A percentile compares a stretch with the other conserved stretches of the same genome.
These are phyloP conservation scores for Phymanthus crucifer DNA, from an alignment of 92 coral and sea anemone genomes.

Conservation along the genomic window DNA sequence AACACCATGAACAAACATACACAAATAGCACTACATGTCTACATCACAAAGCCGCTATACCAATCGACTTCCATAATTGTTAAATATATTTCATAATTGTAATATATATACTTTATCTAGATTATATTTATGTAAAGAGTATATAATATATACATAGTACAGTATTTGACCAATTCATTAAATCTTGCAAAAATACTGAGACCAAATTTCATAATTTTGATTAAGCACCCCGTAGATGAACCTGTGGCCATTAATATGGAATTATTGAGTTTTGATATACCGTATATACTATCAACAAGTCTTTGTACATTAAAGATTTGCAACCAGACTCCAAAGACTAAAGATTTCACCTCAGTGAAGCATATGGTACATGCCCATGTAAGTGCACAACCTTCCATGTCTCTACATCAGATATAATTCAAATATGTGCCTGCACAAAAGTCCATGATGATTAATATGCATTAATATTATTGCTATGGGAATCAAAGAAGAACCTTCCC, in stretches of 20 bases:
- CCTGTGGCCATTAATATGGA: slow-evolving; percentile 47
- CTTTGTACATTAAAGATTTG: neutral
- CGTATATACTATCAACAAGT: neutral
- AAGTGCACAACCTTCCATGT: neutral
- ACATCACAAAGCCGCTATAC: too few relatives aligned
- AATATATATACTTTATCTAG: neutral
- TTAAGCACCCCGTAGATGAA: slow-evolving; percentile 44
- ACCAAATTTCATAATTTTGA: neutral
- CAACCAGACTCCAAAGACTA: neutral
- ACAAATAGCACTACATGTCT: neutral
- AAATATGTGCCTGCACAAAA: neutral
- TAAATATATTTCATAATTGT: neutral
- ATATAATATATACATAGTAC: neutral
- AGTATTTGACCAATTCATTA: neutral
- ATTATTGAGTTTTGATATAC: neutral
- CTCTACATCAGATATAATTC: neutral
- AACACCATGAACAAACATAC: neutral
- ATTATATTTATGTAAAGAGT: neutral
- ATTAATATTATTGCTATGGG: neutral
- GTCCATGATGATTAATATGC: neutral
- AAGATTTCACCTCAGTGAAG: too few relatives aligned
- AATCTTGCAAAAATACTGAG: slow-evolving; percentile 7
- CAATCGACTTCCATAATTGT: neutral
- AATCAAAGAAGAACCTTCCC: slow-evolving; percentile 79
- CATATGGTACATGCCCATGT: neutral